Evolutionary conservation across 2,888 invertebrate species (phyloP).

Genomic region (Euphydryas editha): DNA sequence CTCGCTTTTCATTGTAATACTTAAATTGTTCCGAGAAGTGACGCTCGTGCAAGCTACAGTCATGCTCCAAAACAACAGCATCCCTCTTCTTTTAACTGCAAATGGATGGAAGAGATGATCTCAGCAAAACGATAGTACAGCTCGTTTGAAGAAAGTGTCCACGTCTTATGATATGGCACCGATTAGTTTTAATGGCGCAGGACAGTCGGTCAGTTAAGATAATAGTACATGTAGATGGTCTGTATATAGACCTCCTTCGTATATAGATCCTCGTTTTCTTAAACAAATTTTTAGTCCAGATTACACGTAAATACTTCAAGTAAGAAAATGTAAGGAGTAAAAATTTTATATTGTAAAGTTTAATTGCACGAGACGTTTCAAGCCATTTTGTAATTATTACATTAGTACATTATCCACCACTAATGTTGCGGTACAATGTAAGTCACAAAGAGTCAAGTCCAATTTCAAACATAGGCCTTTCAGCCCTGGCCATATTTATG

Average conservation of each 20-base stretch:
- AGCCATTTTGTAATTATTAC: no score
- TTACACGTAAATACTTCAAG: no score
- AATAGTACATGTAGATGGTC: slow-evolving; percentile 1
- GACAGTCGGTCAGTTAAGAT: not conserved
- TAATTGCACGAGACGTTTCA: no score
- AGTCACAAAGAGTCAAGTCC: no score
- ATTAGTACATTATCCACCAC: no score
- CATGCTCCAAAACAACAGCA: slow-evolving; percentile 8
- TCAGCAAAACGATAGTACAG: not conserved
- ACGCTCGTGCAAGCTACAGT: slow-evolving; percentile 16
- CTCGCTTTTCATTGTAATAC: slow-evolving; percentile 4
- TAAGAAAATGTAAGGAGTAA: no score
- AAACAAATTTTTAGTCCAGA: no score
- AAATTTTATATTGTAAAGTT: no score
- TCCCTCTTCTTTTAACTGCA: not conserved
- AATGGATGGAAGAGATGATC: not conserved
- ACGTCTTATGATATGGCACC: slow-evolving; percentile 11
- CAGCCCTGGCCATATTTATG: no score
- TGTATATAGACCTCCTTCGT: not conserved
- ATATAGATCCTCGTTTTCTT: no score
- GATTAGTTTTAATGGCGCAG: slow-evolving; percentile 20
- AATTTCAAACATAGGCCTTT: no score
- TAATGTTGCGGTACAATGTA: no score
- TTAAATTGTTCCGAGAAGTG: slow-evolving; percentile 7
- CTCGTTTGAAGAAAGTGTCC: not conserved